Conservation (phyloP, 1,140 invertebrate genomes). For the Halyomorpha halys region DNA sequence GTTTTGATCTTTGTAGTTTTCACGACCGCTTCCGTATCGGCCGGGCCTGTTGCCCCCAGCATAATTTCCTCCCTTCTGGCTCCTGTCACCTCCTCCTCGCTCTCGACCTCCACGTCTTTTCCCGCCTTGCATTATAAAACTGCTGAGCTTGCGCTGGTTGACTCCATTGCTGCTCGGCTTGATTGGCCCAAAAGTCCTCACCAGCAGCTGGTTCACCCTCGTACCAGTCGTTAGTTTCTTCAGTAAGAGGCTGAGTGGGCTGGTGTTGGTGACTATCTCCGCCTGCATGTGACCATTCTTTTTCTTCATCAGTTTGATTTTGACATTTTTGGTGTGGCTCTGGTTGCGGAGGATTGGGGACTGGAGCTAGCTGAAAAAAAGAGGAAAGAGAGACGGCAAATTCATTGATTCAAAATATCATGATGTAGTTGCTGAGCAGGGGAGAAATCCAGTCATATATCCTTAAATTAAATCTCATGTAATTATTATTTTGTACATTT, state of each 20-base stretch:
- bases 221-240: neutral
- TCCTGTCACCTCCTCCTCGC: slow-evolving; percentile 13
- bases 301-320: slow-evolving; percentile 18
- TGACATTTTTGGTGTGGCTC: slow-evolving; percentile 11
- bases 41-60: neutral
- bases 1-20: slow-evolving; percentile 22
- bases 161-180: slow-evolving; percentile 1
- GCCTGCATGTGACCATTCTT: slow-evolving; percentile 6
- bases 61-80: slow-evolving; percentile 13
- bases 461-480: too few relatives aligned
- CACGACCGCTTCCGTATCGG: neutral
- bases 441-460: too few relatives aligned
- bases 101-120: slow-evolving; percentile 16
- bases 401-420: too few relatives aligned
- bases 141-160: slow-evolving; percentile 4
- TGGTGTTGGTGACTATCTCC: neutral
- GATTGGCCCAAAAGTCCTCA: slow-evolving; percentile 7
- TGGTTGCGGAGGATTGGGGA: neutral
- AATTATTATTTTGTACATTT: too few relatives aligned
- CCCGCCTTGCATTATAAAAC: slow-evolving; percentile 14
- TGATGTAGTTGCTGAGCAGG: too few relatives aligned
- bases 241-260: too few relatives aligned
- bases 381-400: too few relatives aligned
- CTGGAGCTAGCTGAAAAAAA: neutral
- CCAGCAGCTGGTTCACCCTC: slow-evolving; percentile 4